Percentiles rank a stretch among this genome's conserved stretches.
Conservation (phyloP, 1,140 invertebrate species). For the Drosophila paulistorum region DNA sequence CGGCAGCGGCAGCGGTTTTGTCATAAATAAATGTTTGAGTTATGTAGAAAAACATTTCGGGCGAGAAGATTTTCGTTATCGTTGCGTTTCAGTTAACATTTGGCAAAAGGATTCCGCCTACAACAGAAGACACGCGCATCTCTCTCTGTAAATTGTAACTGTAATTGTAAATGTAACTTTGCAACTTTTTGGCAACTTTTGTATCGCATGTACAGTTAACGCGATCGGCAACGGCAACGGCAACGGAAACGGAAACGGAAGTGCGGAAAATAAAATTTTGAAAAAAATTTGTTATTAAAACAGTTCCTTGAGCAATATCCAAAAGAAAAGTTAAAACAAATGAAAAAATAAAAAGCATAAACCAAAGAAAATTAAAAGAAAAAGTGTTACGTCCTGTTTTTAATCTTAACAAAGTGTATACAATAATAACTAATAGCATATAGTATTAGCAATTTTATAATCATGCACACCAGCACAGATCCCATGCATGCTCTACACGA, state of each 20-base stretch:
- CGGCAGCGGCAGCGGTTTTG: conserved; percentile 79
- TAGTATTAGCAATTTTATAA: conserved; percentile 18
- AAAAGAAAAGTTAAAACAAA: neutral
- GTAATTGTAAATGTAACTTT: neutral
- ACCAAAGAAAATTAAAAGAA: conserved; percentile 16
- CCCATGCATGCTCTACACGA: conserved; percentile 67
- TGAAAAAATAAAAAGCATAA: conserved; percentile 13
- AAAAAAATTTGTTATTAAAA: neutral
- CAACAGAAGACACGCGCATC: conserved; percentile 53
- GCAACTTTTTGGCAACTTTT: conserved; percentile 17
- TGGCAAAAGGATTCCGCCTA: conserved; percentile 79
- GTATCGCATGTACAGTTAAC: conserved; percentile 39
- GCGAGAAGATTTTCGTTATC: conserved; percentile 83
- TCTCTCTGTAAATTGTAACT: conserved; percentile 1
- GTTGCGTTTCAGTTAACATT: conserved; percentile 82
- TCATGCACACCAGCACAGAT: conserved; percentile 74
- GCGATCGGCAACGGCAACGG: conserved; percentile 30
- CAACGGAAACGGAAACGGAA: conserved; percentile 3
- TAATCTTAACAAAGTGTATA: conserved; percentile 31
- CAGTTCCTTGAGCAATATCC: conserved; percentile 16
- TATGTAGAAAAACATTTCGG: conserved; percentile 83
- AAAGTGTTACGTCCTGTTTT: conserved; percentile 70
- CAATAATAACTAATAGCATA: conserved; percentile 20
- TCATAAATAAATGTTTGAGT: conserved; percentile 83
- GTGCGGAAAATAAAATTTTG: neutral